These are phyloP conservation scores for honey bee (Apis mellifera) DNA, from an alignment of 1,140 invertebrate species.

Conservation along the genomic window DNA sequence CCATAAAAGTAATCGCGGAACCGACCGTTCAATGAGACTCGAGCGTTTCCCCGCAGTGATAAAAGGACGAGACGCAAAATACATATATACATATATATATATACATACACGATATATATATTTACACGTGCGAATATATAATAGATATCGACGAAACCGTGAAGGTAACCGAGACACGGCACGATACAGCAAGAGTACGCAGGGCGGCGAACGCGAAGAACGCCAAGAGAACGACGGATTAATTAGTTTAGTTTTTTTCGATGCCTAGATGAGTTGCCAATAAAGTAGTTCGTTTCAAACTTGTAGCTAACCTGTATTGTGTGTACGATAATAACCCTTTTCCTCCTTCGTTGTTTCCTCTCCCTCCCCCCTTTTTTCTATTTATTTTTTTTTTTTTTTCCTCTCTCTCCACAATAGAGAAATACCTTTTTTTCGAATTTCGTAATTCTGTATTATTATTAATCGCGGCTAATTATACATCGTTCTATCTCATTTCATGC, in stretches of 20 bases:
- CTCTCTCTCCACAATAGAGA: neutral
- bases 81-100: too few species aligned
- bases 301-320: conserved; percentile 80
- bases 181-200: conserved; percentile 37
- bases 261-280: conserved; percentile 81
- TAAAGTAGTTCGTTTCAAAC: conserved; percentile 81
- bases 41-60: neutral
- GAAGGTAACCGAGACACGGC: conserved; percentile 11
- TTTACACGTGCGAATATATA: neutral
- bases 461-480: conserved; percentile 3
- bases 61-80: neutral
- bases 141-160: neutral
- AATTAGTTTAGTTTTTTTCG: conserved; percentile 77
- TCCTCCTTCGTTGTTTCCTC: neutral
- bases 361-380: too few species aligned
- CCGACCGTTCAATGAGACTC: conserved; percentile 9
- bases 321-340: conserved; percentile 70
- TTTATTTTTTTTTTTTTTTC: neutral
- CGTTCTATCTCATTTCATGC: too few species aligned
- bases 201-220: conserved; percentile 56
- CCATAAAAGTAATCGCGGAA: conserved; percentile 3
- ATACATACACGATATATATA: neutral
- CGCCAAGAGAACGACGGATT: conserved; percentile 53
- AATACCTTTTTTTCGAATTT: too few species aligned
- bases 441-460: neutral